Evolutionary conservation across 2,797 vertebrate species (phyloP).

Genomic region (Sternarchorhynchus goeldii): DNA sequence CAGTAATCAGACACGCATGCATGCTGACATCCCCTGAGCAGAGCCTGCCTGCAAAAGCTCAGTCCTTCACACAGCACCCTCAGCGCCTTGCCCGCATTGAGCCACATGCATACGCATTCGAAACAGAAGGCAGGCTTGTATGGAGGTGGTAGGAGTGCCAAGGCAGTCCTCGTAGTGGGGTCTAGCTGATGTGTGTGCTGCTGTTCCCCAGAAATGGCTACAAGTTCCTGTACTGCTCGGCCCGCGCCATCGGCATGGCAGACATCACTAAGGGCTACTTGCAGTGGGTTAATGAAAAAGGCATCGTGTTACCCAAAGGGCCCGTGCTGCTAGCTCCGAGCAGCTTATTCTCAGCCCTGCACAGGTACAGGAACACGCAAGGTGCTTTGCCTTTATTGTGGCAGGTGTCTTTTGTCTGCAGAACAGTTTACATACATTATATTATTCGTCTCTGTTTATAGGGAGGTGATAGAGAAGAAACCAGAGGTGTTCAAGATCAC

Average conservation of each 20-base stretch:
- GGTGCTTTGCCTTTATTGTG: neutral
- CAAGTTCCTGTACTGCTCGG: slow-evolving; percentile 96
- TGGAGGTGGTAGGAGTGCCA: neutral
- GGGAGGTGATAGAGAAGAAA: slow-evolving; percentile 95
- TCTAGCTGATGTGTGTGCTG: neutral
- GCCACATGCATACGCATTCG: neutral
- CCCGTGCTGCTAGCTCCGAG: slow-evolving; percentile 93
- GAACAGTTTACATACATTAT: neutral
- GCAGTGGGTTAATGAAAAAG: slow-evolving; percentile 87
- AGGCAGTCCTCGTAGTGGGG: too few species aligned
- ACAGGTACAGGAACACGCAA: slow-evolving; percentile 77
- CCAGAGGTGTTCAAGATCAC: slow-evolving; percentile 93
- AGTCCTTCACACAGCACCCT: neutral
- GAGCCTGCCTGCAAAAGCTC: neutral
- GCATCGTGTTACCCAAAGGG: slow-evolving; percentile 88
- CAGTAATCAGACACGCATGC: slow-evolving; percentile 74
- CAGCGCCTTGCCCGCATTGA: neutral
- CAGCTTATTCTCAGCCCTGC: slow-evolving; percentile 93
- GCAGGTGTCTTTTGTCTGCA: neutral
- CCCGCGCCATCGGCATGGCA: slow-evolving; percentile 91
- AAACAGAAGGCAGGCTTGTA: neutral
- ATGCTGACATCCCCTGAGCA: neutral
- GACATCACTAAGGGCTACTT: slow-evolving; percentile 92
- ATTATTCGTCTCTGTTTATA: slow-evolving; percentile 56
- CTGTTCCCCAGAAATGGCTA: slow-evolving; percentile 86